These are phyloP conservation scores for Fragum whitleyi DNA, from an alignment of 2,888 invertebrate species.

Conservation along the genomic window DNA sequence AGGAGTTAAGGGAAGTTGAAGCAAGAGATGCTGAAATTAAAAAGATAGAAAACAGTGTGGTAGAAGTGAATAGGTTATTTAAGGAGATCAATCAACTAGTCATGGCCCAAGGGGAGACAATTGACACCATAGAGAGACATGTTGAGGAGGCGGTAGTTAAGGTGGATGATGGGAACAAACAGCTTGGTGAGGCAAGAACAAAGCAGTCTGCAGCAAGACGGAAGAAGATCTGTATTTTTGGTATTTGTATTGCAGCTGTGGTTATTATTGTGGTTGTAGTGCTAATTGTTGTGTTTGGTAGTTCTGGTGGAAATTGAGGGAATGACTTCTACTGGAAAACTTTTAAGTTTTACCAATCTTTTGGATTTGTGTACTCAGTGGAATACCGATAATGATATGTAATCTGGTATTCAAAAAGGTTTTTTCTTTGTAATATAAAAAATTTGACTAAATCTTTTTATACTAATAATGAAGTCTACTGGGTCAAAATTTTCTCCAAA, in stretches of 20 bases:
- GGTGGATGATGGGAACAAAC: conserved; percentile 68
- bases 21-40: conserved; percentile 74
- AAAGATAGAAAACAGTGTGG: conserved; percentile 75
- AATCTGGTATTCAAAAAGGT: too few relatives aligned
- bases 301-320: conserved; percentile 2
- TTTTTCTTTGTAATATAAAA: too few relatives aligned
- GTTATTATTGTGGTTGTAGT: conserved; percentile 69
- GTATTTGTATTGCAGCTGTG: conserved; percentile 67
- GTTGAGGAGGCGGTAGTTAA: conserved; percentile 64
- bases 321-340: too few relatives aligned
- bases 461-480: too few relatives aligned
- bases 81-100: conserved; percentile 77
- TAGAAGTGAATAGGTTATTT: conserved; percentile 77
- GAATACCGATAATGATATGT: too few relatives aligned
- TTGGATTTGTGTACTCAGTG: too few relatives aligned
- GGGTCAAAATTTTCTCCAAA: too few relatives aligned
- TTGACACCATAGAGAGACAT: conserved; percentile 75
- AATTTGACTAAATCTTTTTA: too few relatives aligned
- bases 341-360: too few relatives aligned
- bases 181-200: conserved; percentile 68
- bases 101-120: conserved; percentile 76
- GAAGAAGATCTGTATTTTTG: conserved; percentile 71
- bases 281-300: conserved; percentile 48
- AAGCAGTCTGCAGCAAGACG: conserved; percentile 64
- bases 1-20: conserved; percentile 73